Base-by-base conservation (phyloP, 2,797 vertebrate species). In the Gymnoscopelus braueri region DNA sequence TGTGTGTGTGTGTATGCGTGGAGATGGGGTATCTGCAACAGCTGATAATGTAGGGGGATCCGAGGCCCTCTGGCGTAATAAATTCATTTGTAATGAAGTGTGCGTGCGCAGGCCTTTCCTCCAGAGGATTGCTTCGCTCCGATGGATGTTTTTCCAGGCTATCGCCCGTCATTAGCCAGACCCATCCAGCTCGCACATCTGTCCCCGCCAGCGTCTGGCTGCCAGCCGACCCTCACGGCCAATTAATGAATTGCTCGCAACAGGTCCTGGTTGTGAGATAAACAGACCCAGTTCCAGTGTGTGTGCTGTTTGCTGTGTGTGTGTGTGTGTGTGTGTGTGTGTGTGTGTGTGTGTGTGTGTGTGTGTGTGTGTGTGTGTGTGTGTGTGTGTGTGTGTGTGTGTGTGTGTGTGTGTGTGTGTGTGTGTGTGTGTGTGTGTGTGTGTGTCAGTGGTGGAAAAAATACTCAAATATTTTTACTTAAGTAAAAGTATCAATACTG, bases 131-230 rank as follows among this genome's bases (percentile, higher is more conserved):
- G 74, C 39, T 44, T 44, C 14, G 35, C 32, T 86, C 70, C 32
- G 71, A 81, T 74, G 84, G 67, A 79, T 82, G 87, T 79, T 70
- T 44, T 85, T 81, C 84, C 82, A 85, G 83, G 76, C 71, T 67
- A 80, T 83, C 81, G 39, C 39, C 39, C 39, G 88, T 89, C 90
- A 86, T 91, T 88, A 88, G 81, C 75, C 60, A 50, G 39, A 44
- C 7, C 74, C 86, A 69, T 83, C 79, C 84, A 87, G 83, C 79
- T 78, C 73, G 81, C 90, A 90, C 89, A 92, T 90, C 89, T 91
- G 90, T 89, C 88, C 72, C 80, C 53, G 67, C 39, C 65, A 84
- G 81, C 49, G 75, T 74, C 64, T 87, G 90, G 90, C 89, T 74
- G 39, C 53, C 7, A 73, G 84, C 87, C 77, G 66, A 72, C 5